Evolutionary conservation across 2,113 vertebrate genomes (phyloP).

Genomic region (Lepus timidus): DNA sequence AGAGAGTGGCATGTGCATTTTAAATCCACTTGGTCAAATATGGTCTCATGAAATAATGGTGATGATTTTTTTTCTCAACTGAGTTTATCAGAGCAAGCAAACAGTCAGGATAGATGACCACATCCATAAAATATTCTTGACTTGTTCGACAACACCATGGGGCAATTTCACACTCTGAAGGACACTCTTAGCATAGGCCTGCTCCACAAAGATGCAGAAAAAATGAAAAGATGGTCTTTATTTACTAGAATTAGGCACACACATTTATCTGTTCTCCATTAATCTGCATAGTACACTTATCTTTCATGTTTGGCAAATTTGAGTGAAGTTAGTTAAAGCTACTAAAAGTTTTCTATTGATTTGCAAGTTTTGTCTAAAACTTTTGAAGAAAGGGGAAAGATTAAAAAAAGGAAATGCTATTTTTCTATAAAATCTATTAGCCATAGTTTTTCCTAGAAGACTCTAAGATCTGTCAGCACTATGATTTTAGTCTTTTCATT

Average conservation of each 20-base stretch:
- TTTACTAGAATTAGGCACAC: not conserved
- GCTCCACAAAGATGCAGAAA: conserved; percentile 22
- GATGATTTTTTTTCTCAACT: conserved; percentile 45
- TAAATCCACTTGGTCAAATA: conserved; percentile 1
- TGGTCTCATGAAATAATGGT: accelerated
- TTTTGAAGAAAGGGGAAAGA: not conserved
- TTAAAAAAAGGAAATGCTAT: not conserved
- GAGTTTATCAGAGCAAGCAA: conserved; percentile 22
- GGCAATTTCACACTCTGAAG: conserved; percentile 77
- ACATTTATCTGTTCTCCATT: conserved; percentile 14
- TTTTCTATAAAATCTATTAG: not conserved
- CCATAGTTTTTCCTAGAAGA: not conserved
- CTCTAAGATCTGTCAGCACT: not conserved
- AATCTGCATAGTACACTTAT: not conserved
- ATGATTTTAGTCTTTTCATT: not conserved
- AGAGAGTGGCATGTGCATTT: accelerated
- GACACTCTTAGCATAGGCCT: not conserved
- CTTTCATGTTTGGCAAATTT: conserved; percentile 45
- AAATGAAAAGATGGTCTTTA: conserved; percentile 36
- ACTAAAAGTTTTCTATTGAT: not conserved
- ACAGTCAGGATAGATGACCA: conserved; percentile 63
- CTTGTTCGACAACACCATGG: conserved; percentile 41
- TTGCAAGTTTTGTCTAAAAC: conserved; percentile 27
- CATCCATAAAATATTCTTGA: conserved; percentile 67
- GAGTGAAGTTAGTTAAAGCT: not conserved